Evolutionary conservation across 2,888 invertebrate genomes (phyloP).

Genomic region (Drosophila mayaguana): DNA sequence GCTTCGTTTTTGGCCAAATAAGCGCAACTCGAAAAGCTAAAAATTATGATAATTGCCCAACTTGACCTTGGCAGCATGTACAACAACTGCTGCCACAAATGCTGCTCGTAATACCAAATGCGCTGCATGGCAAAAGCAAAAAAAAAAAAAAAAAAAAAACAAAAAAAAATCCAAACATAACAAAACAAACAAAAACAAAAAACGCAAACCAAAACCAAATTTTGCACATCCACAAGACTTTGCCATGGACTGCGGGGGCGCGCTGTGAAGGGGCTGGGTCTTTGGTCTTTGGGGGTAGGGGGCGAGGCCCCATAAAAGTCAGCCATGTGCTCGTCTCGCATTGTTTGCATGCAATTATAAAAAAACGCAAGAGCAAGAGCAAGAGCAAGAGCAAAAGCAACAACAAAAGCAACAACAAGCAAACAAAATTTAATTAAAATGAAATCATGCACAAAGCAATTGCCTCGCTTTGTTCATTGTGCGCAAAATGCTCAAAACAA

Average conservation of each 20-base stretch:
- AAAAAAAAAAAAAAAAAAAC: slow-evolving; percentile 3
- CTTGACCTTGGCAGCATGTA: slow-evolving; percentile 72
- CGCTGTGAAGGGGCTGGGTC: not conserved
- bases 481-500: slow-evolving; percentile 66
- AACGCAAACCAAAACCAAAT: slow-evolving; percentile 20
- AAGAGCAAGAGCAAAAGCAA: slow-evolving; percentile 32
- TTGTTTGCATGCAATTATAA: slow-evolving; percentile 78
- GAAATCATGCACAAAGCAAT: slow-evolving; percentile 80
- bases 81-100: slow-evolving; percentile 48
- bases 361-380: slow-evolving; percentile 46
- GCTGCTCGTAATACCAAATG: slow-evolving; percentile 61
- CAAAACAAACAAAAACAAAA: not conserved
- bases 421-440: slow-evolving; percentile 80
- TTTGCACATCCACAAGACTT: slow-evolving; percentile 66
- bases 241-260: not conserved
- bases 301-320: slow-evolving; percentile 26
- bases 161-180: too few relatives aligned
- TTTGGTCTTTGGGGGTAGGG: not conserved
- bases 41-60: slow-evolving; percentile 75
- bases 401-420: slow-evolving; percentile 33
- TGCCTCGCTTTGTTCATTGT: slow-evolving; percentile 79
- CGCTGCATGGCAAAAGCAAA: slow-evolving; percentile 51
- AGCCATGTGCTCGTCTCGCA: slow-evolving; percentile 55
- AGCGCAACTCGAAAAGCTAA: slow-evolving; percentile 34
- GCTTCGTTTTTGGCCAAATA: slow-evolving; percentile 46